phyloP scores from a whole-genome alignment of 2,888 invertebrate species.

The Nymphalis polychloros region DNA sequence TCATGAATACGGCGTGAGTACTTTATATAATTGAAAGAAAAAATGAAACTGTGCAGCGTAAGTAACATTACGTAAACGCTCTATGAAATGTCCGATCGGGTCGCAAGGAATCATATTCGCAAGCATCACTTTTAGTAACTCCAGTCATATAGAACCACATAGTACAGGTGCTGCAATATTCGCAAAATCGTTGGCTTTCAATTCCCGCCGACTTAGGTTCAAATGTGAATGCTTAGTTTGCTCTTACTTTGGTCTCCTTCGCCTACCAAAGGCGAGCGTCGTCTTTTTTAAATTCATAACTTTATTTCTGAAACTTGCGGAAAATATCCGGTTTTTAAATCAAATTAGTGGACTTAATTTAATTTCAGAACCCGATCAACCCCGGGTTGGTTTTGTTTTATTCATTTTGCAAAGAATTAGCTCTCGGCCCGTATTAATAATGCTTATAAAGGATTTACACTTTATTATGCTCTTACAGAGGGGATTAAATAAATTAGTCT shows the following conservation, averaged over 20 bases:
- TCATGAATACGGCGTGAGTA: too few relatives aligned
- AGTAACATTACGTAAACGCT: background rate
- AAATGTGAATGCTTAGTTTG: constrained; percentile 15
- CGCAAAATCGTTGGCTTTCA: constrained; percentile 9
- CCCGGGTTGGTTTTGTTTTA: background rate
- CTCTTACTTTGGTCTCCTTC: background rate
- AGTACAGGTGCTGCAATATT: constrained; percentile 8
- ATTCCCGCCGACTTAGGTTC: constrained; percentile 13
- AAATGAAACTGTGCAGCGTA: too few relatives aligned
- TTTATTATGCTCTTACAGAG: background rate
- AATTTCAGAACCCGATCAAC: too few relatives aligned
- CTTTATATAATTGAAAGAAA: too few relatives aligned
- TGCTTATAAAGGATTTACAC: background rate
- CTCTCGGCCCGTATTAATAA: background rate
- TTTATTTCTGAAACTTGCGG: background rate
- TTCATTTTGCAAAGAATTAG: background rate
- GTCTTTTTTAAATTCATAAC: constrained; percentile 3
- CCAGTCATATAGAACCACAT: background rate
- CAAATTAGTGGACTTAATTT: background rate
- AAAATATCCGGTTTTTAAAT: background rate
- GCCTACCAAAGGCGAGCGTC: background rate
- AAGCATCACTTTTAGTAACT: background rate
- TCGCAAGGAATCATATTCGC: background rate
- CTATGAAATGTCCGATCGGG: background rate
- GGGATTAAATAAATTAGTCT: background rate